Evolutionary conservation across 2,113 vertebrate genomes (phyloP).

Genomic region (Hydrochoerus hydrochaeris): DNA sequence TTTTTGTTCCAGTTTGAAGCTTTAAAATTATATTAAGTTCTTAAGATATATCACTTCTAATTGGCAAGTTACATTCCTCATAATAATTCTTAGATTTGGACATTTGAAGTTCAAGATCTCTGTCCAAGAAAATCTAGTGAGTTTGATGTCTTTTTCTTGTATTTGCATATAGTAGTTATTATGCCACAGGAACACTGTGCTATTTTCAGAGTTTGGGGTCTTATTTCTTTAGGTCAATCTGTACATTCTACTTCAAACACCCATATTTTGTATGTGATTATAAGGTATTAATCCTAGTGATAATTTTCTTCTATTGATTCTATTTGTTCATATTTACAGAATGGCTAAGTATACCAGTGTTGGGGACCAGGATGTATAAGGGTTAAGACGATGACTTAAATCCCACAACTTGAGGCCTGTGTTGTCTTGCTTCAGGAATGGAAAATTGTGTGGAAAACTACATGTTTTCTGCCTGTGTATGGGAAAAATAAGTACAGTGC

Average conservation of each 20-base stretch:
- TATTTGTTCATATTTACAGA: background rate
- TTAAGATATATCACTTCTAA: constrained; percentile 1
- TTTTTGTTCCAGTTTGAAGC: background rate
- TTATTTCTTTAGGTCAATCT: background rate
- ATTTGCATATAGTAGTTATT: background rate
- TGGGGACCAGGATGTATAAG: background rate
- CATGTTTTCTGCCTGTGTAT: too few relatives aligned
- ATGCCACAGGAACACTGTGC: background rate
- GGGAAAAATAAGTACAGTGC: too few relatives aligned
- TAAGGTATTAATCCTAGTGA: background rate
- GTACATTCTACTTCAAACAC: background rate
- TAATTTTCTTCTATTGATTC: background rate
- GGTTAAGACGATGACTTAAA: background rate
- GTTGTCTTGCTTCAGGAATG: too few relatives aligned
- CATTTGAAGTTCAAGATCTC: background rate
- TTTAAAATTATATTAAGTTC: background rate
- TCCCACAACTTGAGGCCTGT: too few relatives aligned
- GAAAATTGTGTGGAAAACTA: too few relatives aligned
- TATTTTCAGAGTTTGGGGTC: background rate
- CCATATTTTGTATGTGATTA: background rate
- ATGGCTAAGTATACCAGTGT: background rate
- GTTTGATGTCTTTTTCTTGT: background rate
- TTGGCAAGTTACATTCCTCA: background rate
- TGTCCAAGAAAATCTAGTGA: background rate
- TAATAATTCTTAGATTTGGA: background rate